Percentiles rank a stretch among this genome's conserved stretches.
Conservation (phyloP, 2,113 vertebrate genomes). For the Chaetops frenatus region DNA sequence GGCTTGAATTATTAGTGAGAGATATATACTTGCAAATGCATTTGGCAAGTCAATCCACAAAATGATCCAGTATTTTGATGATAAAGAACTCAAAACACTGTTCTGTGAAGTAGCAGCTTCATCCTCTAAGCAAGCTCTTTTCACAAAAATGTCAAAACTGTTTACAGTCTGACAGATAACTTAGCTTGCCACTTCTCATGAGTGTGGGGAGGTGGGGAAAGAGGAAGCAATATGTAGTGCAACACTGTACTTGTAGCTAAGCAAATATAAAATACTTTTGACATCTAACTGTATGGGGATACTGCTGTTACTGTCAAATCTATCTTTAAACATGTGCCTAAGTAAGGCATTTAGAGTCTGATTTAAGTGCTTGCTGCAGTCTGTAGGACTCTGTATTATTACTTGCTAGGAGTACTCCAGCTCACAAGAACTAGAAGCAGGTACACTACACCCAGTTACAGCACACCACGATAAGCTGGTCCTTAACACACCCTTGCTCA, state of each 20-base stretch:
- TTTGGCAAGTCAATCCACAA: neutral
- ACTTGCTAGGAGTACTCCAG: neutral
- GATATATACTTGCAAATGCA: neutral
- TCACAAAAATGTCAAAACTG: neutral
- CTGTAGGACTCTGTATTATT: neutral
- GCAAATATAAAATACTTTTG: neutral
- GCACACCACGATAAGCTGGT: neutral
- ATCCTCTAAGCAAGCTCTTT: neutral
- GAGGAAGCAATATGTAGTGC: neutral
- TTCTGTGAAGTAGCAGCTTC: neutral
- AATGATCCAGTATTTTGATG: neutral
- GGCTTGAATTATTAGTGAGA: neutral
- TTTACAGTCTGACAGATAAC: neutral
- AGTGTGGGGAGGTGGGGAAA: neutral
- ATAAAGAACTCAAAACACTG: neutral
- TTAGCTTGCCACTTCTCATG: neutral
- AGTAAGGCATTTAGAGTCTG: neutral
- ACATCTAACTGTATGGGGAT: neutral
- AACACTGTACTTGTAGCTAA: neutral
- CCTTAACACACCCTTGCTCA: neutral
- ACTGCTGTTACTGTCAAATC: neutral
- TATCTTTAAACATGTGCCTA: neutral
- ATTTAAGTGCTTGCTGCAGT: neutral
- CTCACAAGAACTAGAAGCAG: neutral
- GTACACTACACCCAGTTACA: neutral